phyloP scores from a whole-genome alignment of 2,888 invertebrate genomes.

The Sminthurides aquaticus region DNA sequence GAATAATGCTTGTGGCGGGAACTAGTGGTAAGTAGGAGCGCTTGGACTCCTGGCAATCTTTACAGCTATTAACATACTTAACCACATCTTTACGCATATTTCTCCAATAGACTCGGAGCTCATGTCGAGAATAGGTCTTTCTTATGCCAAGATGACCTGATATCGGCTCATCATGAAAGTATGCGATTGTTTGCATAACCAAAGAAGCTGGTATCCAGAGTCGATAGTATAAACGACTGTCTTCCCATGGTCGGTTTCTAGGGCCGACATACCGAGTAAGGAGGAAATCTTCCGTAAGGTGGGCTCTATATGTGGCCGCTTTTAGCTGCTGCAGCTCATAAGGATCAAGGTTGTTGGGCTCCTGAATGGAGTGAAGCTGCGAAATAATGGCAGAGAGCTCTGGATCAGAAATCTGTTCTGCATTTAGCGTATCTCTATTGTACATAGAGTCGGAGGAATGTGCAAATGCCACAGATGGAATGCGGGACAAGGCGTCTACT shows the following conservation, averaged over 20 bases:
- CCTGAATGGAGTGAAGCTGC: too few relatives aligned
- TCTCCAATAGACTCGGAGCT: conserved; percentile 26
- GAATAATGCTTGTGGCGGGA: not conserved
- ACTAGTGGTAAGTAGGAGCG: not conserved
- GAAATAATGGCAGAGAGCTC: too few relatives aligned
- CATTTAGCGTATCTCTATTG: too few relatives aligned
- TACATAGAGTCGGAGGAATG: too few relatives aligned
- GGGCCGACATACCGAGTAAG: conserved; percentile 20
- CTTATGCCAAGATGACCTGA: conserved; percentile 27
- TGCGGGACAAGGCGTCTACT: conserved; percentile 47
- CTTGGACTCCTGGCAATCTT: conserved; percentile 20
- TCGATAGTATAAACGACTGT: conserved; percentile 16
- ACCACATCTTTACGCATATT: conserved; percentile 24
- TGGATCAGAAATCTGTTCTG: too few relatives aligned
- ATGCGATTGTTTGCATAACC: not conserved
- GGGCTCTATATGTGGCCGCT: too few relatives aligned
- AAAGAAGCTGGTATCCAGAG: conserved; percentile 27
- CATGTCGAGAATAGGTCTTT: conserved; percentile 25
- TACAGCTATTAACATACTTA: conserved; percentile 23
- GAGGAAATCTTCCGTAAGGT: too few relatives aligned
- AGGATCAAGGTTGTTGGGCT: too few relatives aligned
- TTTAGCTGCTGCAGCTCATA: too few relatives aligned
- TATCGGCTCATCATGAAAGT: conserved; percentile 19
- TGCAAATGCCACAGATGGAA: too few relatives aligned
- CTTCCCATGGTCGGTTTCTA: conserved; percentile 24